These are phyloP conservation scores for Thunnus thynnus DNA, from an alignment of 2,113 vertebrate species.

Conservation along the genomic window DNA sequence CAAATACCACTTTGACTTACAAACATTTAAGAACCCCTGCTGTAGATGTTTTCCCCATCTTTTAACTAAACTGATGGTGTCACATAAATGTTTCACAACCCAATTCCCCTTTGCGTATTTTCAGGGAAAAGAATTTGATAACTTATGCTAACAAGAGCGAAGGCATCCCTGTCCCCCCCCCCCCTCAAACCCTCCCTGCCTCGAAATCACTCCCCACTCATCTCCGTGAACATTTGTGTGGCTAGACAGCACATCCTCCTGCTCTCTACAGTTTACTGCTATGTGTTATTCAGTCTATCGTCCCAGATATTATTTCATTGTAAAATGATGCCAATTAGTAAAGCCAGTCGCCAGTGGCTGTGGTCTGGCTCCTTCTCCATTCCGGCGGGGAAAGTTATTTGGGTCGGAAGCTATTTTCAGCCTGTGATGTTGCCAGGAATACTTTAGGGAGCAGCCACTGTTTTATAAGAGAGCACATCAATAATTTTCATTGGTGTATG, in stretches of 20 bases:
- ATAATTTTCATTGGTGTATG: slow-evolving; percentile 80
- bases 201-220: slow-evolving; percentile 30
- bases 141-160: slow-evolving; percentile 61
- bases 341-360: slow-evolving; percentile 78
- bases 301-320: slow-evolving; percentile 80
- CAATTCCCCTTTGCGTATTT: slow-evolving; percentile 42
- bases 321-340: slow-evolving; percentile 81
- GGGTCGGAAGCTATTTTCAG: slow-evolving; percentile 86
- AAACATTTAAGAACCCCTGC: slow-evolving; percentile 31
- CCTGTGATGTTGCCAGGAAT: slow-evolving; percentile 85
- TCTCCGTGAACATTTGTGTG: background rate
- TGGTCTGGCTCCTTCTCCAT: slow-evolving; percentile 74
- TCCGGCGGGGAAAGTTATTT: slow-evolving; percentile 83
- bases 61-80: slow-evolving; percentile 63
- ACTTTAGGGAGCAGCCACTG: slow-evolving; percentile 83
- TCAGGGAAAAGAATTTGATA: slow-evolving; percentile 53
- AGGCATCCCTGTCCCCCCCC: slow-evolving; percentile 36
- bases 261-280: slow-evolving; percentile 54
- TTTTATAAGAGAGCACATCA: slow-evolving; percentile 85
- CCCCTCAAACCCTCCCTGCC: slow-evolving; percentile 11
- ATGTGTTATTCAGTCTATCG: slow-evolving; percentile 71
- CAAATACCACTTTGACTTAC: slow-evolving; percentile 44
- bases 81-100: slow-evolving; percentile 71
- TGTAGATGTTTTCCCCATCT: slow-evolving; percentile 44
- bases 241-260: slow-evolving; percentile 43